A percentile compares a stretch with the other conserved stretches of the same genome.
phyloP scores from a whole-genome alignment of 2,888 invertebrate genomes.

The Sphaeridia pumilis region DNA sequence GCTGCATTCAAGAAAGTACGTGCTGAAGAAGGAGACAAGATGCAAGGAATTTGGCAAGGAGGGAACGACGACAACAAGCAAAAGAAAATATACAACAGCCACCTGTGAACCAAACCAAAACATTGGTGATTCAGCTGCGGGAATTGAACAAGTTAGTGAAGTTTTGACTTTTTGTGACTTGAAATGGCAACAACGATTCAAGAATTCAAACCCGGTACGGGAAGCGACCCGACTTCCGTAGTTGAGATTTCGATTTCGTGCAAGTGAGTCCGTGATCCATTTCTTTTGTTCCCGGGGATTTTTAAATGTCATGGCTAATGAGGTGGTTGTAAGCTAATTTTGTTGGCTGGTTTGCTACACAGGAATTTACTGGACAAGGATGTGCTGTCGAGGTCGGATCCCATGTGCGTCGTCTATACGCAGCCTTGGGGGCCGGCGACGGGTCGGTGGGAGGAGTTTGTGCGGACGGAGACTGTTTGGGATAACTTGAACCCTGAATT shows the following conservation, averaged over 20 bases:
- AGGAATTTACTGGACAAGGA: conserved; percentile 45
- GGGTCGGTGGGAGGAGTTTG: conserved; percentile 40
- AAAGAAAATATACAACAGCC: no score
- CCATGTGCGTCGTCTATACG: conserved; percentile 43
- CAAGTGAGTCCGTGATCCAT: conserved; percentile 21
- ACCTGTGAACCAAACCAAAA: no score
- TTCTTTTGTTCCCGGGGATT: background rate
- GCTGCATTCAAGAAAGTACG: no score
- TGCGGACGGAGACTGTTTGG: conserved; percentile 43
- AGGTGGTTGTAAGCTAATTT: background rate
- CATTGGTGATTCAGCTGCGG: no score
- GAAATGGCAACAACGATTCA: conserved; percentile 17
- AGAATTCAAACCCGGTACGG: conserved; percentile 31
- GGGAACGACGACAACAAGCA: no score
- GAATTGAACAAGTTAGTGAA: background rate
- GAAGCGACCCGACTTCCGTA: conserved; percentile 32
- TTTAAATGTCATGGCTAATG: no score
- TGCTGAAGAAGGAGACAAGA: no score
- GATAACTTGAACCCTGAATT: conserved; percentile 46
- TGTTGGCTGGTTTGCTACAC: conserved; percentile 10
- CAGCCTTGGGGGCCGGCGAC: conserved; percentile 39
- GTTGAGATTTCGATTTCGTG: conserved; percentile 35
- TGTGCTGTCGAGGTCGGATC: conserved; percentile 48
- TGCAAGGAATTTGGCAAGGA: no score
- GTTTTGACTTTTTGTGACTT: background rate